Conservation (phyloP, 2,113 vertebrate species). For the Platycercus adscitus region DNA sequence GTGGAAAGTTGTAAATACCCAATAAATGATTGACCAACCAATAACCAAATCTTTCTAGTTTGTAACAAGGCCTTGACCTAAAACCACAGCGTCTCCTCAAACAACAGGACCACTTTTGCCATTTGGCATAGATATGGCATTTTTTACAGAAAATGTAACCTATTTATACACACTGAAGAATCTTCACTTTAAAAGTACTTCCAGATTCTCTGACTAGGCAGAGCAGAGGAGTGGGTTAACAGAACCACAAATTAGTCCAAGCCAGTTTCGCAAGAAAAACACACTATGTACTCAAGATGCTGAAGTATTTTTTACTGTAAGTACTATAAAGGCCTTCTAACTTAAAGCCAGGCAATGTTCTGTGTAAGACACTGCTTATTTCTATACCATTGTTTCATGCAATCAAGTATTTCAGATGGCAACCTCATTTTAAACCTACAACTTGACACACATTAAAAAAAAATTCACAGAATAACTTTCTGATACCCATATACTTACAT, state of each 20-base stretch:
- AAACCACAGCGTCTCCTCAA: background rate
- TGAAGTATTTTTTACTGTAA: background rate
- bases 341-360: background rate
- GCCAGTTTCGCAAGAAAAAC: background rate
- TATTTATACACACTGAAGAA: conserved; percentile 1
- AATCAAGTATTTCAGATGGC: background rate
- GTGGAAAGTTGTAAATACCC: conserved; percentile 5
- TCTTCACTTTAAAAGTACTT: background rate
- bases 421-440: background rate
- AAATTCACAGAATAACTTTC: background rate
- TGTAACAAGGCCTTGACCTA: background rate
- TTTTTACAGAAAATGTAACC: conserved; percentile 20
- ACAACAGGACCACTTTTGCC: background rate
- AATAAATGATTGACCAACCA: background rate
- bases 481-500: background rate
- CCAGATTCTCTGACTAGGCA: background rate
- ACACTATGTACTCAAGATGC: background rate
- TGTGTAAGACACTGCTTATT: background rate
- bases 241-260: conserved; percentile 3
- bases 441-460: background rate
- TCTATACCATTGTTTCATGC: background rate
- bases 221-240: background rate
- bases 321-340: background rate
- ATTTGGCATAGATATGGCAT: background rate
- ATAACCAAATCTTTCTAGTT: background rate